Evolutionary conservation across 2,888 invertebrate species (phyloP), one percentile per base, ranked within the genome.

Genomic region (Drosophila gaucha): DNA sequence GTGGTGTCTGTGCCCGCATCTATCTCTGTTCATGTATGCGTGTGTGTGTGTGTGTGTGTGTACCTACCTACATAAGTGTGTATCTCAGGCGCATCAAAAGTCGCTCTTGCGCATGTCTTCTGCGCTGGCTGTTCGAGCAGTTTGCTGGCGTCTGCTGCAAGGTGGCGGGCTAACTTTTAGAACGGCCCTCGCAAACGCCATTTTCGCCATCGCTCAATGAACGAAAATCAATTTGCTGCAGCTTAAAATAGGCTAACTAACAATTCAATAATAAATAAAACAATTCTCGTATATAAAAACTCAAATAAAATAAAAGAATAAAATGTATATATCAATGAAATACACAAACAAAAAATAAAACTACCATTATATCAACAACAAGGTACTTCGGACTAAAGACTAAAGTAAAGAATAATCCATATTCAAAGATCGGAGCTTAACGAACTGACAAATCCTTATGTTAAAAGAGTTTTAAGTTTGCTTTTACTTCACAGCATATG

Each of bases 61-160:
- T 67, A 43, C 41, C 56, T 52, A 26, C 58, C 22, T 47, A 35
- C 57, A 62, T 69, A 44, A 69, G 65, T 73, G 52, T 85, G 64
- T 72, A 76, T 74, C 65, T 68, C 67, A 69, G 73, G 58, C 66
- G 78, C 71, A 70, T 67, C 70, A 44, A 56, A 70, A 72, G 80
- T 80, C 83, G 78, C 84, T 84, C 84, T 85, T 85, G 88, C 88
- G 84, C 84, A 85, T 85, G 88, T 76, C 84, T 87, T 86, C 36
- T 65, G 59, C 86, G 80, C 58, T 26, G 88, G 79, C 55, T 64
- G 78, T 20, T 60, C 50, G 44, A 67, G 55, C n/a, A 68, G 58
- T 85, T 76, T 36, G 30, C 39, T 1, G 5, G 5, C 3, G 5
- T 10, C 5, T 24, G 4, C 8, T n/a, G 6, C 14, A n/a, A 6